Base-by-base conservation (phyloP, 2,888 invertebrate genomes). In the Cheiracanthium punctorium region DNA sequence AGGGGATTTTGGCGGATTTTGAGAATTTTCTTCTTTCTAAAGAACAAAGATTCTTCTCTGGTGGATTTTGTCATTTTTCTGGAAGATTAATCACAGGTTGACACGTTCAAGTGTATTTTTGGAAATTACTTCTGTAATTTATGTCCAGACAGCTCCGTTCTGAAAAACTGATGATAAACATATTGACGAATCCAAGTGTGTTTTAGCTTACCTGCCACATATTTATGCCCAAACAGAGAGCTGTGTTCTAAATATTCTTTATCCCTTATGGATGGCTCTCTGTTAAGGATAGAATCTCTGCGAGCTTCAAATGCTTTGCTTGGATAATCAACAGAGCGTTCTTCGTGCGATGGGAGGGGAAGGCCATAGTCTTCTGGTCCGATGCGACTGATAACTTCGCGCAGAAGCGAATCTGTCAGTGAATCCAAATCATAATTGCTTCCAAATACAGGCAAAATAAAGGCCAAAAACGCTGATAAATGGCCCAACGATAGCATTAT, bases 191-290 rank as follows among this genome's bases (percentile, higher is more conserved):
- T n/a, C n/a, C n/a, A n/a, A n/a, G n/a, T n/a, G n/a, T n/a, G n/a
- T n/a, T n/a, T n/a, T n/a, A n/a, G n/a, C 87, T 91, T 91, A 90
- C 88, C 91, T 90, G 88, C 90, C 89, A 88, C 92, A 91, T 89
- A 92, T 90, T 90, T 91, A 91, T 95, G 95, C 1, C 95, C 95
- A 94, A 95, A 95, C 20, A 95, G 92, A 5, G 95, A 94, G 90
- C 95, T 96, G 92, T 97, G 97, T 91, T 96, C 95, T 90, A 97
- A 91, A 91, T 95, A 97, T 91, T 97, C 97, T 90, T 96, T 96
- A 92, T 97, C 97, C 32, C 97, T 94, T 88, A 96, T 89, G 20
- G 89, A 89, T 8, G 90, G 90, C 20, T 89, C 89, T 29, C 75
- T 29, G 1, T 76, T 70, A 2, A 88, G 52, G 43, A 88, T 71